Evolutionary conservation across 2,797 vertebrate species (phyloP), one percentile per base, ranked within the genome.

Genomic region (Lepus townsendii): DNA sequence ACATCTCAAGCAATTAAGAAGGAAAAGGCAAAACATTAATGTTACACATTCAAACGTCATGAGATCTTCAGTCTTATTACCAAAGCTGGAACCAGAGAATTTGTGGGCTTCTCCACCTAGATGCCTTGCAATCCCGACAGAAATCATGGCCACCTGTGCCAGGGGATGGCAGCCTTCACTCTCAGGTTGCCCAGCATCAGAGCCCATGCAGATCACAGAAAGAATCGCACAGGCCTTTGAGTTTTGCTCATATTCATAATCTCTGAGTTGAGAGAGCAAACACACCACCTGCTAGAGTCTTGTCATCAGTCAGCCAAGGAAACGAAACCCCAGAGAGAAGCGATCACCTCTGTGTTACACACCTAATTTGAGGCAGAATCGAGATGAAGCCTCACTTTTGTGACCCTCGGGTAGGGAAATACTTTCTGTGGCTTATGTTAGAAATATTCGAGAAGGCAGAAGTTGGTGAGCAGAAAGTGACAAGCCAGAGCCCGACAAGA

Each of bases 1-100:
- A 8, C 38, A 86, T 95, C 88, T 92, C 78, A 96, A 93, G 62
- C 90, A 96, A 97, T 97, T 97, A 94, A 92, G 93, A 92, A 62
- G 92, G 38, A 94, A 93, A 92, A 97, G 50, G 66, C 85, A 94
- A 69, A 94, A 73, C 52, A 75, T 73, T 93, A 92, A 86, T 96
- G 93, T 94, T 96, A 84, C 63, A 83, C 50, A 86, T 83, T 80
- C 83, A 93, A 96, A 97, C 75, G 92, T 92, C 93, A 75, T 24
- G 20, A 1, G 72, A 50, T 80, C 86, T 9, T 52, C 30, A 38
- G 8, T 88, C 54, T 75, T 60, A 38, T 92, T 94, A 35, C 12
- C 50, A 82, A 63, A 90, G 54, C 60, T 92, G 52, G 50, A 42
- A 71, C 94, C 4, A 60, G 35, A 82, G 14, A 73, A 54, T 11